Evolutionary conservation across 2,797 vertebrate species (phyloP), one percentile per base, ranked within the genome.

Genomic region (Petrocephalus schoutedeni): DNA sequence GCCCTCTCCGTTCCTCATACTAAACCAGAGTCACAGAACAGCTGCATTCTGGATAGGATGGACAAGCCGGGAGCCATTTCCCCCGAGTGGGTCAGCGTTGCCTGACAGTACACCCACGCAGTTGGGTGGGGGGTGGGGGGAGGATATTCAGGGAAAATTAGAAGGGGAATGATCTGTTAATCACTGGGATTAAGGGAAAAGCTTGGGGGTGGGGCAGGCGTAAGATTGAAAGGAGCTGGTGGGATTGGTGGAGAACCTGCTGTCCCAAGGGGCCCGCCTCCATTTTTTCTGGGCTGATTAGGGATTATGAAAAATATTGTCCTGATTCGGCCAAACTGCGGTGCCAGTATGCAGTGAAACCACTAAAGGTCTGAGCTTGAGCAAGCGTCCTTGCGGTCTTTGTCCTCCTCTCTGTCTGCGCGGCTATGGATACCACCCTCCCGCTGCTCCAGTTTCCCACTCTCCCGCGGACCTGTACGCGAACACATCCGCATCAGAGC

Each of bases 211-310:
- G 90, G 89, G 90, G 93, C 92, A 92, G 89, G 89, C 87, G 21
- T 0, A 10, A 91, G 92, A 94, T 94, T 94, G 57, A 59, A 8
- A 14, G 90, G 90, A 92, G 93, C 93, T 93, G 93, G 89, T 90
- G 92, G 89, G 90, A 92, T 93, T 93, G 92, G 92, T 89, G 91
- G 87, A 89, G 92, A 92, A 89, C 89, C 90, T 91, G 93, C 93
- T 91, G 3, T 86, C 19, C 21, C 58, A 10, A 51, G 85, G 36
- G 3, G 7, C 58, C 36, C 3, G 2, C 85, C 58, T 61, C n/a
- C 57, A 3, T 45, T 94, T 94, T 93, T 71, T 93, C 92, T 93
- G 89, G 93, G 92, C 93, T 93, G 93, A 91, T 89, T 92, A 91
- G 90, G 90, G 93, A 92, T 93, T 92, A 93, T 87, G 88, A 90